Base-by-base conservation (phyloP, 2,888 invertebrate genomes). In the Coenonympha glycerion region DNA sequence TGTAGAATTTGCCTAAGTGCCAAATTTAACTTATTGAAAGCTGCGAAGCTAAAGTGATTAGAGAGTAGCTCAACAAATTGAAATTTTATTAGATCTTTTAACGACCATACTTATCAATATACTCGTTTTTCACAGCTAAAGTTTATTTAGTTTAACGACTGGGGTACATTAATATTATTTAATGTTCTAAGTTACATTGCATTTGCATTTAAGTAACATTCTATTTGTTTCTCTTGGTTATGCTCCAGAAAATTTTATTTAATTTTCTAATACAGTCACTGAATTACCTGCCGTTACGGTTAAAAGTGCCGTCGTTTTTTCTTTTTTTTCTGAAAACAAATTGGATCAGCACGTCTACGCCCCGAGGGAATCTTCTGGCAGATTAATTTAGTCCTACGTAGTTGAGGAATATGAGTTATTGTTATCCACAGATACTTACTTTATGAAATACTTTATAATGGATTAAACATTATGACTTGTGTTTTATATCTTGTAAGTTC, bases 281-380 rank as follows among this genome's bases (percentile, higher is more conserved):
- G 48, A 58, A 60, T 60, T 53, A 45, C 53, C 49, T 50, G 57
- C 48, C 46, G 42, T 52, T 52, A 53, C 51, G 52, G 40, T 53
- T 36, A 45, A 47, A 49, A 52, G 44, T 45, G 26, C 42, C 42
- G 31, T 21, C 13, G 8, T 31, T 11, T 6, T 39, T 39, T 24
- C 39, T 61, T 71, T 73, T 76, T 74, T 68, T 70, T 74, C 59
- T 58, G 63, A 63, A 69, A 73, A 70, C 64, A 68, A 76, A 74
- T 77, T 72, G 68, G 72, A 72, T 73, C 65, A 61, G 63, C 60
- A 58, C 63, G 65, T 56, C 45, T 61, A 65, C 60, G 51, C 60
- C 59, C 65, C 56, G 54, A 18, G 57, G 70, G 73, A 59, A 39
- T 49, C 47, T 50, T 54, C 47, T 52, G 51, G 45, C 46, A 50